Conservation (phyloP, 1,140 invertebrate genomes). For the Meteorus sp. region DNA sequence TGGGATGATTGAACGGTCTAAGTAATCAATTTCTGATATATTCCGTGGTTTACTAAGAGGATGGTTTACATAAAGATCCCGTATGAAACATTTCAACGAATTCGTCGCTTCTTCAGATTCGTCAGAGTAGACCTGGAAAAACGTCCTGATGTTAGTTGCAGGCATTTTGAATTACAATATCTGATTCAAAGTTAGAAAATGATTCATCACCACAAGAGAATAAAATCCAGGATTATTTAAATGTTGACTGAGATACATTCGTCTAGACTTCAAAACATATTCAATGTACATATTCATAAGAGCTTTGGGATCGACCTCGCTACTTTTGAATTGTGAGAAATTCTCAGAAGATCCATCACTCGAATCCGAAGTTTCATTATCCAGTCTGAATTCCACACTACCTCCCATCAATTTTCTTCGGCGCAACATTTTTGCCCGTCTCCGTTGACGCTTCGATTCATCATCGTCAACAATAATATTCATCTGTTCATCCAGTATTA, state of each 20-base stretch:
- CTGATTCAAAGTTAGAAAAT: not conserved
- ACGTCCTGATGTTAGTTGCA: slow-evolving; percentile 2
- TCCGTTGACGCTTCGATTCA: slow-evolving; percentile 28
- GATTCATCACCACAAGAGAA: slow-evolving; percentile 32
- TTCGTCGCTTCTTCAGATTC: slow-evolving; percentile 33
- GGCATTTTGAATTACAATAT: not conserved
- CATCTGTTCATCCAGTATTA: slow-evolving; percentile 39
- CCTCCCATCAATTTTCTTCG: slow-evolving; percentile 21
- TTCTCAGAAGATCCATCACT: slow-evolving; percentile 31
- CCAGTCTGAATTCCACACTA: not conserved
- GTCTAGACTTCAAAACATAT: slow-evolving; percentile 35
- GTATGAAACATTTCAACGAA: slow-evolving; percentile 30
- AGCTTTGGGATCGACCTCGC: slow-evolving; percentile 14
- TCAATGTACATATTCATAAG: slow-evolving; percentile 37
- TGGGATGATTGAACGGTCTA: slow-evolving; percentile 28
- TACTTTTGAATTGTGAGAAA: not conserved
- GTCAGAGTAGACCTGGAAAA: slow-evolving; percentile 36
- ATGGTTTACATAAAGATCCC: slow-evolving; percentile 26
- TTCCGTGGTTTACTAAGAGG: slow-evolving; percentile 21
- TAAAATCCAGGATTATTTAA: slow-evolving; percentile 42
- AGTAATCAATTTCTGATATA: slow-evolving; percentile 32
- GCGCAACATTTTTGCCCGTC: slow-evolving; percentile 23
- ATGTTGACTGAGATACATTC: slow-evolving; percentile 39
- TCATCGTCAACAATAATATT: slow-evolving; percentile 39
- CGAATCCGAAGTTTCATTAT: slow-evolving; percentile 25